Conservation (phyloP, 2,797 vertebrate species). For the Melanotaenia maccullochi region DNA sequence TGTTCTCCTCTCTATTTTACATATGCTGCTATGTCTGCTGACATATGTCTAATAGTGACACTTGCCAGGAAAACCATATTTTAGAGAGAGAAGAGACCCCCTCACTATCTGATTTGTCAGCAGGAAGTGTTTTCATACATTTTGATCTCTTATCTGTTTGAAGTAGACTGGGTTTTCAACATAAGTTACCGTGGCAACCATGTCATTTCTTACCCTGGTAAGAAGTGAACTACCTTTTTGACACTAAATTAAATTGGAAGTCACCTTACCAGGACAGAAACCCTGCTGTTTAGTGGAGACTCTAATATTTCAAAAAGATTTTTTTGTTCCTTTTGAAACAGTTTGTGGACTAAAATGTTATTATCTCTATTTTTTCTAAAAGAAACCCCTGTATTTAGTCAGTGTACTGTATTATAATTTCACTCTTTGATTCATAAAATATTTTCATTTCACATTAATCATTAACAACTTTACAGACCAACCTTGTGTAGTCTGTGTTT, state of each 20-base stretch:
- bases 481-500: background rate
- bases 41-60: background rate
- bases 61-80: background rate
- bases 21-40: background rate
- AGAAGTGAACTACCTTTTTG: background rate
- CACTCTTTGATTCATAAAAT: background rate
- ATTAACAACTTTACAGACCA: background rate
- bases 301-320: background rate
- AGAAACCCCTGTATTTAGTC: background rate
- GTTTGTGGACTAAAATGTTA: background rate
- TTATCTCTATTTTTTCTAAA: background rate
- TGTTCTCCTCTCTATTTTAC: background rate
- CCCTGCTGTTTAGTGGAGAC: background rate
- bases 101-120: background rate
- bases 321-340: background rate
- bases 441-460: background rate
- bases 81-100: background rate
- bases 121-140: background rate
- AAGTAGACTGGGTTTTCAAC: background rate
- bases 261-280: background rate
- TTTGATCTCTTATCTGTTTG: background rate
- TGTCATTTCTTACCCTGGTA: background rate
- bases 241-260: background rate
- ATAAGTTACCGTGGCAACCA: background rate
- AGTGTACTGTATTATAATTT: background rate